A percentile compares a stretch with the other conserved stretches of the same genome.
Evolutionary conservation across 2,797 vertebrate species (phyloP).

Genomic region (Phoebastria nigripes): DNA sequence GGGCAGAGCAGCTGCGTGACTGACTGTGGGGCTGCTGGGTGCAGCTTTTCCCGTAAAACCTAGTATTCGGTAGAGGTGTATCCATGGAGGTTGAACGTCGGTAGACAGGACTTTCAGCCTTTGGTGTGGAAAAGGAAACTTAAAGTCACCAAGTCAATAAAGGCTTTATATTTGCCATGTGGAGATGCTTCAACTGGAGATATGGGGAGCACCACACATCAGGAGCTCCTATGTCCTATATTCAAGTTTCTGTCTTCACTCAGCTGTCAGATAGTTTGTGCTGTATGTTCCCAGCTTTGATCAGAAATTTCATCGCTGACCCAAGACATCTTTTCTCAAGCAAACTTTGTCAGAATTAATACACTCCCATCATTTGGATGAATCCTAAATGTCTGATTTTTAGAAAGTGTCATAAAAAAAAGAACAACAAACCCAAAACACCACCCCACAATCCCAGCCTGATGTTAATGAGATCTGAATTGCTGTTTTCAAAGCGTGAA

Average conservation of each 20-base stretch:
- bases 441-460: not conserved
- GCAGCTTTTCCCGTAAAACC: not conserved
- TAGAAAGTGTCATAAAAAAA: not conserved
- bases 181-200: not conserved
- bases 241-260: not conserved
- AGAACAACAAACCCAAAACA: not conserved
- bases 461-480: not conserved
- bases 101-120: not conserved
- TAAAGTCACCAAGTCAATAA: not conserved
- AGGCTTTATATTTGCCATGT: not conserved
- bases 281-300: not conserved
- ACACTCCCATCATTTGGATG: not conserved
- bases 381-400: not conserved
- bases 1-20: not conserved
- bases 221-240: not conserved
- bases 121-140: not conserved
- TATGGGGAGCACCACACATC: accelerated
- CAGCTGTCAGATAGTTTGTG: accelerated
- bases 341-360: not conserved
- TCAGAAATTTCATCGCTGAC: not conserved
- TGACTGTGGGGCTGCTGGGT: not conserved
- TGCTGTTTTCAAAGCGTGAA: not conserved
- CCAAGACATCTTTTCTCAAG: not conserved
- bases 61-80: not conserved
- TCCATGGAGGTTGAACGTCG: not conserved